These are phyloP conservation scores for Puntigrus tetrazona DNA, from an alignment of 2,113 vertebrate species.

Conservation along the genomic window DNA sequence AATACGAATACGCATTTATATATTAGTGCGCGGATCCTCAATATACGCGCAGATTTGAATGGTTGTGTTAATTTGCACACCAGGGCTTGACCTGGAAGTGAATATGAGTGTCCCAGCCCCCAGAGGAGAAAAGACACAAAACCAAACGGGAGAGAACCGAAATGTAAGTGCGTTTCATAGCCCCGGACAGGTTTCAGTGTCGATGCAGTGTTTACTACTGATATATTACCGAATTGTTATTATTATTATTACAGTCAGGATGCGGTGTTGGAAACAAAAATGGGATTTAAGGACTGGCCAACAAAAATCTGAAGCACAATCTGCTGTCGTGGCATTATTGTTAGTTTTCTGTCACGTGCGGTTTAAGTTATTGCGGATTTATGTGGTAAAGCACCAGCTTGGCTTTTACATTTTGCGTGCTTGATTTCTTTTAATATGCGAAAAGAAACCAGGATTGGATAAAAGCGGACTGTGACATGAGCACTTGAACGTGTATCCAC, in stretches of 20 bases:
- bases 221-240: neutral
- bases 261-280: neutral
- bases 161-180: constrained; percentile 18
- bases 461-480: neutral
- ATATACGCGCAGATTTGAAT: neutral
- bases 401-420: neutral
- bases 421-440: neutral
- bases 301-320: neutral
- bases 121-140: constrained; percentile 33
- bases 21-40: neutral
- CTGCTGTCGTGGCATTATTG: constrained; percentile 29
- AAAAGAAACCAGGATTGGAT: neutral
- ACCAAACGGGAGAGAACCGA: constrained; percentile 13
- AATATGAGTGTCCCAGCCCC: constrained; percentile 30
- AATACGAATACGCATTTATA: neutral
- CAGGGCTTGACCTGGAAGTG: constrained; percentile 46
- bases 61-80: constrained; percentile 30
- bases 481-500: neutral
- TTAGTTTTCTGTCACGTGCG: neutral
- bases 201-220: neutral
- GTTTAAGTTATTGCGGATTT: neutral
- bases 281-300: neutral
- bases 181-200: too few relatives aligned
- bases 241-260: neutral
- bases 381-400: neutral